Conservation (phyloP, 2,797 vertebrate genomes). For the Nasua narica region DNA sequence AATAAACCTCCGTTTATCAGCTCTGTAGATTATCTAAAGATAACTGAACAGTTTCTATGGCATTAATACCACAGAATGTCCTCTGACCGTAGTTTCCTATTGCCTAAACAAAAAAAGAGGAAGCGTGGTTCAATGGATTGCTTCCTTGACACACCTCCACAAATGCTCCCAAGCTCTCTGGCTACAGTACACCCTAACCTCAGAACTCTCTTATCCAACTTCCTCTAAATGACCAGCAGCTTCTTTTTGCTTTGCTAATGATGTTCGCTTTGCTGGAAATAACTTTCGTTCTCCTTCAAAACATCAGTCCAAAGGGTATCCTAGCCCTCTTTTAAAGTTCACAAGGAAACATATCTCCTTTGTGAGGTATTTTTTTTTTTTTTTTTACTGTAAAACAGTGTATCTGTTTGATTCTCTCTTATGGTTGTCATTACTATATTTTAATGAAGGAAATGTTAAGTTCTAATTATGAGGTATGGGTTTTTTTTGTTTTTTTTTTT, state of each 20-base stretch:
- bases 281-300: neutral
- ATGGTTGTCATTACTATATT: neutral
- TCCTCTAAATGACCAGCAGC: neutral
- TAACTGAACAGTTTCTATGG: neutral
- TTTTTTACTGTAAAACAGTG: neutral
- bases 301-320: neutral
- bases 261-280: neutral
- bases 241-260: neutral
- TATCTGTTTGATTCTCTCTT: neutral
- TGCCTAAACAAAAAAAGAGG: neutral
- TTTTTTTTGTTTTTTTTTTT: neutral
- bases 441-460: neutral
- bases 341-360: neutral
- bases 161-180: neutral
- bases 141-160: neutral
- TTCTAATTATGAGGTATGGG: neutral
- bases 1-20: neutral
- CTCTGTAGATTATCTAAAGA: neutral
- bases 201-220: neutral
- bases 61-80: neutral
- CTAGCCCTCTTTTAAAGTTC: neutral
- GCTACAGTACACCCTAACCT: neutral
- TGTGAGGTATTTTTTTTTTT: neutral
- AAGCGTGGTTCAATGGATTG: neutral
- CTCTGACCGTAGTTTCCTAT: neutral